A percentile compares a stretch with the other conserved stretches of the same genome.
Evolutionary conservation across 2,888 invertebrate genomes (phyloP).

Genomic region (Pyrgus malvae): DNA sequence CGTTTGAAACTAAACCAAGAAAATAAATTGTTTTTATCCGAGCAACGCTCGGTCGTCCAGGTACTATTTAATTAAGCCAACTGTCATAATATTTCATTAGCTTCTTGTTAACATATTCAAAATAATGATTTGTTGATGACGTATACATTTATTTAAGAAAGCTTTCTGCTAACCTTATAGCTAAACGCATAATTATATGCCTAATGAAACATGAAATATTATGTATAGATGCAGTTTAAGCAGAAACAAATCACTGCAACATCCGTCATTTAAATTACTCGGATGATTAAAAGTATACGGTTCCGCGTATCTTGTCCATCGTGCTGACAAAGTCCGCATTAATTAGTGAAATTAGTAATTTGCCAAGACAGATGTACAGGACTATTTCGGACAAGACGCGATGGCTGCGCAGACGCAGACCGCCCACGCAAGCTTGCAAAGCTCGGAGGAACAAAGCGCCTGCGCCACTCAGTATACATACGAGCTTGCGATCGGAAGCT

Average conservation of each 20-base stretch:
- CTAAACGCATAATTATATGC: too few relatives aligned
- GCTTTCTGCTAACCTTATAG: too few relatives aligned
- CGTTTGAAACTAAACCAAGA: too few relatives aligned
- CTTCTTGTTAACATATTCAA: too few relatives aligned
- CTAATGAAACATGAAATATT: too few relatives aligned
- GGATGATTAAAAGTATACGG: conserved; percentile 2
- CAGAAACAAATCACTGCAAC: conserved; percentile 3
- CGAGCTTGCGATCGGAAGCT: conserved; percentile 63
- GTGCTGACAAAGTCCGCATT: conserved; percentile 44
- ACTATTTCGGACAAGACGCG: conserved; percentile 55
- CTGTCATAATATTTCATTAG: too few relatives aligned
- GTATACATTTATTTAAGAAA: too few relatives aligned
- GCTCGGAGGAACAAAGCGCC: conserved; percentile 62
- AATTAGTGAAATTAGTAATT: conserved; percentile 56
- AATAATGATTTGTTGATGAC: too few relatives aligned
- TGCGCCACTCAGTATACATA: conserved; percentile 60
- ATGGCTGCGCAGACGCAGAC: conserved; percentile 50
- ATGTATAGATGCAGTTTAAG: background rate
- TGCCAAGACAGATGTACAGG: conserved; percentile 66
- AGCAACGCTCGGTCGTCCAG: too few relatives aligned
- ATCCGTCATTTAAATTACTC: conserved; percentile 7
- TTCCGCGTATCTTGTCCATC: conserved; percentile 25
- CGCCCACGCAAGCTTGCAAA: conserved; percentile 68
- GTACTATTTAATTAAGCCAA: too few relatives aligned
- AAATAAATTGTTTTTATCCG: too few relatives aligned